Base-by-base conservation (phyloP, 2,888 invertebrate genomes). In the Antheraea assamensis region DNA sequence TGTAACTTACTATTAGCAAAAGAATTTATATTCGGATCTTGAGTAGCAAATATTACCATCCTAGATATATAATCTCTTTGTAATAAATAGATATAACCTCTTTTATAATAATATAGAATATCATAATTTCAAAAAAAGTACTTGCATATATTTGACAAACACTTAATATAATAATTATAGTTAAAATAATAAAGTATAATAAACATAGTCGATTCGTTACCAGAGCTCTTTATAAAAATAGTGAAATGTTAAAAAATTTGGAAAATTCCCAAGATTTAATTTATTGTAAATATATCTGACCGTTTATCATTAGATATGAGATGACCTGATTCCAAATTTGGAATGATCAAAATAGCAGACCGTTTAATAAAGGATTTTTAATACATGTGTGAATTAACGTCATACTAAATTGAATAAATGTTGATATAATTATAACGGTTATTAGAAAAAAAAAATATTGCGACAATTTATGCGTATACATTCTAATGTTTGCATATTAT, bases 251-350 rank as follows among this genome's bases (percentile, higher is more conserved):
- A 61, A 55, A 21, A 64, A 74, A 77, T 80, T 74, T 73, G 76
- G 73, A 79, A 76, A 72, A 74, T 76, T 73, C 75, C 77, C 74
- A 73, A 79, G 76, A 75, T 74, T 76, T 76, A 61, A 78, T 71
- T 31, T 72, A 75, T 66, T 68, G 68, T 76, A 75, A 77, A 77
- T 73, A 77, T 72, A 76, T 74, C 74, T n/a, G 73, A 79, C 78
- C 73, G 76, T 77, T 77, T 77, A 72, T 78, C 73, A 77, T 77
- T 72, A 68, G 55, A 68, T 76, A 73, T 61, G 75, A 55, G 73
- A 73, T 73, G 81, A 76, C 78, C 78, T 72, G 76, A 79, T 78
- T 81, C 76, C 72, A 71, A 72, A 77, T 55, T 15, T 35, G 71
- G 71, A 52, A 72, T 55, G 64, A 71, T 30, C 55, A 55, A 71